Conservation (phyloP, 30 jellyfish, hydroid and myxozoan species). For the Pelagia noctiluca region DNA sequence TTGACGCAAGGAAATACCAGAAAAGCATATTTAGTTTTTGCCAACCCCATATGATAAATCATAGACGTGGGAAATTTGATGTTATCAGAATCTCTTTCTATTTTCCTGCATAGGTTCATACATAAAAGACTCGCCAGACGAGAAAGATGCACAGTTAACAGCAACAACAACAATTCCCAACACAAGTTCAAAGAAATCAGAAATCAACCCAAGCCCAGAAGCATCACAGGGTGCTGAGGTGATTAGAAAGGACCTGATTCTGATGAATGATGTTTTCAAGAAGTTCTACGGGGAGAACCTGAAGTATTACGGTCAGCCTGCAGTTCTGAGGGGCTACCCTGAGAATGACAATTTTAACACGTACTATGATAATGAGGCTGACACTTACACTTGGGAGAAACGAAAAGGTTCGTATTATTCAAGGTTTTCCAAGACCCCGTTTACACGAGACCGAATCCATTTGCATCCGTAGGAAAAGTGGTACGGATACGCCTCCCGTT, state of each 20-base stretch:
- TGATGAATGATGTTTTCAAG: slow-evolving; percentile 60
- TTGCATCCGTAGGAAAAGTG: no score
- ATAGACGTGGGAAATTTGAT: neutral
- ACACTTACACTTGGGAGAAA: slow-evolving; percentile 7
- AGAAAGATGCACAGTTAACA: neutral
- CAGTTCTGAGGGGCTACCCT: slow-evolving; percentile 28
- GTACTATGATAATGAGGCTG: slow-evolving; percentile 61
- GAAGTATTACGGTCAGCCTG: neutral
- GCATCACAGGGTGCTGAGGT: no score
- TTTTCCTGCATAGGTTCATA: neutral
- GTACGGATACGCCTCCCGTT: no score
- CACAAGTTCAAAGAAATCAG: neutral
- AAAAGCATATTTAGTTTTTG: no score
- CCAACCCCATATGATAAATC: no score
- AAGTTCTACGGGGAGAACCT: slow-evolving; percentile 41
- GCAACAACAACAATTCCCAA: neutral
- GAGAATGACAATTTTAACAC: slow-evolving; percentile 46
- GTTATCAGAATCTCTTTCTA: neutral
- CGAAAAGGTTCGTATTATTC: no score
- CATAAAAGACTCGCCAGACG: neutral
- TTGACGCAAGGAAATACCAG: no score
- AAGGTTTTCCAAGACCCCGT: no score
- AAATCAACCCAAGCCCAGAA: neutral
- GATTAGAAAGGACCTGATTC: slow-evolving; percentile 42
- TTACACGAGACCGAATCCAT: no score